A percentile compares a stretch with the other conserved stretches of the same genome.
Conservation (phyloP, 2,888 invertebrate genomes). For the Eupsilia transversa region DNA sequence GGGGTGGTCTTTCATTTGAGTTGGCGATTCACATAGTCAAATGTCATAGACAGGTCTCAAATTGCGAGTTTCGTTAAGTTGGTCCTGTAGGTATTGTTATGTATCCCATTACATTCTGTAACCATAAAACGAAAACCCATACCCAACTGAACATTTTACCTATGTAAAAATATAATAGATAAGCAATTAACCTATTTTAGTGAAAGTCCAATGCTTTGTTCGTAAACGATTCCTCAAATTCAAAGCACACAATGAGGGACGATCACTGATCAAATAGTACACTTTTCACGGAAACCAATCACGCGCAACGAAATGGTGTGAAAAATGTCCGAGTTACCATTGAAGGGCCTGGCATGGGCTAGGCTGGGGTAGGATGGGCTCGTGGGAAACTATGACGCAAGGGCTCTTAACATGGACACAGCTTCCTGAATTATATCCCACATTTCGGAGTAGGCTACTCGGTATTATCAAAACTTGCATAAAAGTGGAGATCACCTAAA, state of each 20-base stretch:
- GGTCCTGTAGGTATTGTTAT: background rate
- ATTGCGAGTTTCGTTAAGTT: background rate
- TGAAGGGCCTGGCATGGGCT: constrained; percentile 81
- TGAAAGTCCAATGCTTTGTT: constrained; percentile 77
- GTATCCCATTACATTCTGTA: background rate
- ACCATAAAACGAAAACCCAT: background rate
- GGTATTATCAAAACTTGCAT: background rate
- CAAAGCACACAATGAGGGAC: constrained; percentile 78
- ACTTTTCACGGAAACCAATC: constrained; percentile 81
- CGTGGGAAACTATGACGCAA: constrained; percentile 80
- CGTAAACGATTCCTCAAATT: constrained; percentile 71
- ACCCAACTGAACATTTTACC: background rate
- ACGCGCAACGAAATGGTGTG: constrained; percentile 83
- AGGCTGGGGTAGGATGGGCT: constrained; percentile 81
- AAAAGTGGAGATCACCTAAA: background rate
- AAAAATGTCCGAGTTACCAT: constrained; percentile 79
- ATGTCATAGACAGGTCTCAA: background rate
- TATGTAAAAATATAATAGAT: constrained; percentile 24
- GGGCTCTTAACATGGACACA: constrained; percentile 39
- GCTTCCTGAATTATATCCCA: constrained; percentile 43
- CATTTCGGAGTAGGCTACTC: constrained; percentile 27
- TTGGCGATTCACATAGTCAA: background rate
- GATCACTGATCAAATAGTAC: constrained; percentile 72
- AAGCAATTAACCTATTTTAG: constrained; percentile 70
- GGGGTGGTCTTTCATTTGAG: background rate